Percentiles rank a stretch among this genome's conserved stretches.
phyloP scores from a whole-genome alignment of 2,888 invertebrate species.

The Torymus auratus region DNA sequence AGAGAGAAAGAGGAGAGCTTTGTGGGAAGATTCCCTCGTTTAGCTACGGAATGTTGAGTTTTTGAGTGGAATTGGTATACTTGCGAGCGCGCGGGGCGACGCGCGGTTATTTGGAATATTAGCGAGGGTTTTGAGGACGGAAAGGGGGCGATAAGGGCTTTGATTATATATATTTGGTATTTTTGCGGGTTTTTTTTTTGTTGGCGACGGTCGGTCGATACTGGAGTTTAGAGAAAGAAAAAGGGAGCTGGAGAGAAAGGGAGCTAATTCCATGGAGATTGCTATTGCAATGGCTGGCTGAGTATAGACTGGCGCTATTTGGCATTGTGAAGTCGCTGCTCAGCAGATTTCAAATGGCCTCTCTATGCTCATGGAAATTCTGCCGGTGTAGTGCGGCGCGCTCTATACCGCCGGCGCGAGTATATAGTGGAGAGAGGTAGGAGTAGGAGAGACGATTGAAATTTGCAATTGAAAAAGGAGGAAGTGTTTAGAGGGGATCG shows the following conservation, averaged over 20 bases:
- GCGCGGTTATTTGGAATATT: too few species aligned
- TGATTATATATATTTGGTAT: not conserved
- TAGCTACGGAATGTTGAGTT: slow-evolving; percentile 24
- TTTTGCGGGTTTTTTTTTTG: slow-evolving; percentile 15
- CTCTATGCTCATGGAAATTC: slow-evolving; percentile 3
- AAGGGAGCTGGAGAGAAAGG: not conserved
- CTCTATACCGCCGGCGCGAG: not conserved
- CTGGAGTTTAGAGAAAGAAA: not conserved
- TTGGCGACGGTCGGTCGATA: too few species aligned
- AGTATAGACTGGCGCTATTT: slow-evolving; percentile 1
- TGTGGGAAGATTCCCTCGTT: too few species aligned
- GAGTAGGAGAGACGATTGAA: not conserved
- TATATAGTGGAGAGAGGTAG: not conserved
- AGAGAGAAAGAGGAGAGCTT: not conserved
- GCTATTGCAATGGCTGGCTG: not conserved
- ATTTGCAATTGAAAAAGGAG: slow-evolving; percentile 5
- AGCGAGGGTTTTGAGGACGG: too few species aligned
- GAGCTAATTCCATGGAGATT: slow-evolving; percentile 1
- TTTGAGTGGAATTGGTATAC: not conserved
- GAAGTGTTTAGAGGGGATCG: not conserved
- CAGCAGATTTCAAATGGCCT: slow-evolving; percentile 33
- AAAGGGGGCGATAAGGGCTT: too few species aligned
- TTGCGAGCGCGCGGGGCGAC: too few species aligned
- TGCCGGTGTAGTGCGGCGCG: not conserved
- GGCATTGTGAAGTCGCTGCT: slow-evolving; percentile 25